Percentiles rank a stretch among this genome's conserved stretches.
phyloP scores from a whole-genome alignment of 2,113 vertebrate genomes.

The Pteropus alecto region DNA sequence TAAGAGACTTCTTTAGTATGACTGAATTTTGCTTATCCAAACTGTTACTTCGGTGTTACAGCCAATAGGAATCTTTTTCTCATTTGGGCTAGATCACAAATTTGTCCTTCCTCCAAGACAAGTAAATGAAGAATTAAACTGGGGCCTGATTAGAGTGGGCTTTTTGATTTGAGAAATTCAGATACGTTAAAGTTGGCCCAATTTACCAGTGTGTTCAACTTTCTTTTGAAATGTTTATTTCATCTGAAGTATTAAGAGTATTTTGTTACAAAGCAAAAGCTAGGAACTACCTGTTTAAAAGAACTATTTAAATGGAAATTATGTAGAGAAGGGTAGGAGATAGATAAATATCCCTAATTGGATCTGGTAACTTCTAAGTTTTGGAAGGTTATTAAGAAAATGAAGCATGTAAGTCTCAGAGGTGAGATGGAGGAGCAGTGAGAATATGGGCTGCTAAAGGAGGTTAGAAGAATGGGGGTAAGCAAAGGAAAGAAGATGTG shows the following conservation, averaged over 20 bases:
- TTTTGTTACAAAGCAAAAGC: slow-evolving; percentile 14
- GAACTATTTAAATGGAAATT: neutral
- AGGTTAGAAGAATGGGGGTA: neutral
- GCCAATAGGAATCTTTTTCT: neutral
- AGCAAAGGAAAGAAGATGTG: neutral
- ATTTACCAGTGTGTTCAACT: neutral
- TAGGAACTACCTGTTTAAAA: neutral
- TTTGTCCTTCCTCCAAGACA: neutral
- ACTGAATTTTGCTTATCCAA: neutral
- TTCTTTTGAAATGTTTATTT: slow-evolving; percentile 1
- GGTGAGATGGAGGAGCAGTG: neutral
- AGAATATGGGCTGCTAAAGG: neutral
- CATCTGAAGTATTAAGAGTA: neutral
- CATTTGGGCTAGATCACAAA: neutral
- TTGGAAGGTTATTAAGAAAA: neutral
- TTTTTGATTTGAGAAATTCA: neutral
- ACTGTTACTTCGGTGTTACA: neutral
- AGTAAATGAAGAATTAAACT: neutral
- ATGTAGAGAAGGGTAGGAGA: neutral
- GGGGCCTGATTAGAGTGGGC: neutral
- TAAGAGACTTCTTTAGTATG: neutral
- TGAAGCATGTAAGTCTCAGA: neutral
- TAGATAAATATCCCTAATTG: neutral
- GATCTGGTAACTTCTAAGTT: neutral
- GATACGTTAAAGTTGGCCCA: neutral